These are phyloP conservation scores for Athene noctua DNA, from an alignment of 2,113 vertebrate species.

Conservation along the genomic window DNA sequence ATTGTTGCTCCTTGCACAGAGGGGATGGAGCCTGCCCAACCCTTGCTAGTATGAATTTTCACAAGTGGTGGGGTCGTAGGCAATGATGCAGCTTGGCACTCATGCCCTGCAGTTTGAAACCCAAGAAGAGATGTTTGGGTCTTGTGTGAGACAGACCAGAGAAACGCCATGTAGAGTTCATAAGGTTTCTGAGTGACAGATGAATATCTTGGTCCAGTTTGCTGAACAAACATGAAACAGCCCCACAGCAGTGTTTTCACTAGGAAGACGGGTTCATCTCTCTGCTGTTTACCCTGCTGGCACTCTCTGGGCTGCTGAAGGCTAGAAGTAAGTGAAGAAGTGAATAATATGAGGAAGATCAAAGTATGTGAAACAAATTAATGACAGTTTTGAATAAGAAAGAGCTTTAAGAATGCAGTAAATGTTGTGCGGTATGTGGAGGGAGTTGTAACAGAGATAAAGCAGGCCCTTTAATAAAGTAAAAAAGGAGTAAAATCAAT, in stretches of 20 bases:
- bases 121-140: not conserved
- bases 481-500: conserved; percentile 39
- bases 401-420: not conserved
- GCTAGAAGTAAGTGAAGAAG: not conserved
- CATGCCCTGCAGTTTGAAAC: not conserved
- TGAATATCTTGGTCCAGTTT: not conserved
- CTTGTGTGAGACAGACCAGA: not conserved
- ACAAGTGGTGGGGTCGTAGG: accelerated
- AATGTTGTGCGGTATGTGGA: not conserved
- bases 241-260: not conserved
- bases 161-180: not conserved
- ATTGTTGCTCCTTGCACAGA: not conserved
- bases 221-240: not conserved
- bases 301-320: not conserved
- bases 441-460: not conserved
- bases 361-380: not conserved
- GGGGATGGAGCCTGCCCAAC: not conserved
- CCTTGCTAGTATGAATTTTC: not conserved
- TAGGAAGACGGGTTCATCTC: not conserved
- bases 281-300: not conserved
- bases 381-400: not conserved
- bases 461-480: not conserved
- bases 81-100: not conserved
- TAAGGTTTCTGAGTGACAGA: not conserved
- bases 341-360: not conserved